Percentiles rank a stretch among this genome's conserved stretches.
These are phyloP conservation scores for Hozukius guyotensis DNA, from an alignment of 2,797 vertebrate genomes.

Conservation along the genomic window DNA sequence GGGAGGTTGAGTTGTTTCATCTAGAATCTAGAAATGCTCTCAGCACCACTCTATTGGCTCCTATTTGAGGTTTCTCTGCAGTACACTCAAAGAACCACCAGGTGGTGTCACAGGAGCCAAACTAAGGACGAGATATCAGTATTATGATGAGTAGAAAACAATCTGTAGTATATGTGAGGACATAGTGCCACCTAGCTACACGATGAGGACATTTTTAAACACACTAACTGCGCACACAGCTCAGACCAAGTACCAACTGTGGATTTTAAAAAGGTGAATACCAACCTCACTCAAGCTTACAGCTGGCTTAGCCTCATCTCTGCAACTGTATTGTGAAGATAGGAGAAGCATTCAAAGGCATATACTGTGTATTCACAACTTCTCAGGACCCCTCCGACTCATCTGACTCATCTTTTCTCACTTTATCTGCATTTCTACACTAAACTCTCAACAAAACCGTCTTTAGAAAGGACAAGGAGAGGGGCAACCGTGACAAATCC, in stretches of 20 bases:
- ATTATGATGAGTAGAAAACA: background rate
- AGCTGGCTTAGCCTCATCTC: background rate
- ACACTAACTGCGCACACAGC: background rate
- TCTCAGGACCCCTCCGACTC: background rate
- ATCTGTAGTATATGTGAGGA: background rate
- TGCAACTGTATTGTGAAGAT: background rate
- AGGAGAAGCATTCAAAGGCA: background rate
- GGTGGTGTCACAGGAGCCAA: constrained; percentile 56
- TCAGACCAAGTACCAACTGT: background rate
- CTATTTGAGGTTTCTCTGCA: constrained; percentile 82
- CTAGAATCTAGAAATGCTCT: constrained; percentile 67
- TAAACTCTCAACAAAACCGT: background rate
- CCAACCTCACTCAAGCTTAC: background rate
- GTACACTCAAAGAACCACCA: constrained; percentile 75
- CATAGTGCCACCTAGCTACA: constrained; percentile 32
- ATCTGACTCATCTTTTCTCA: background rate
- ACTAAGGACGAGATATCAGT: constrained; percentile 38
- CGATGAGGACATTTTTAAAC: constrained; percentile 13
- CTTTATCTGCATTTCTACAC: background rate
- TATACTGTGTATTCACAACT: background rate
- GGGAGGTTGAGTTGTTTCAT: constrained; percentile 41
- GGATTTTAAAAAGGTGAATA: background rate
- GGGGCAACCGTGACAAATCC: background rate
- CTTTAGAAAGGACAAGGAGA: background rate
- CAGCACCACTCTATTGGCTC: constrained; percentile 60